Base-by-base conservation (phyloP, 1,140 invertebrate species). In the Grapholita molesta region DNA sequence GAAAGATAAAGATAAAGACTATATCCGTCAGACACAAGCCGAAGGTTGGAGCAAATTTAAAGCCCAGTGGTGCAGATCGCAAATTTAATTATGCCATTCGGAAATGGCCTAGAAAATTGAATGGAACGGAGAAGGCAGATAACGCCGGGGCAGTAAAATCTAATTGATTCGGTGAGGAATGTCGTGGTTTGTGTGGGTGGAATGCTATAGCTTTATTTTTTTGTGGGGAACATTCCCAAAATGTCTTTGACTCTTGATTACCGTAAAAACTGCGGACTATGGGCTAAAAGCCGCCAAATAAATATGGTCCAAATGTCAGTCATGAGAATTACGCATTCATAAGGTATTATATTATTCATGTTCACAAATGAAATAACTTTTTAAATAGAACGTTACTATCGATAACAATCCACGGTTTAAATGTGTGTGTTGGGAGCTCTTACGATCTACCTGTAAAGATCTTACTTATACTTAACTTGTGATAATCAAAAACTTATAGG, bases 101-200 rank as follows among this genome's bases (percentile, higher is more conserved):
- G 86, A 87, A 87, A 89, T 89, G 86, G 86, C 70, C 85, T 89
- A 84, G 85, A 87, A 89, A 89, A 89, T 89, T 87, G 84, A 86
- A 87, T 80, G 82, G 78, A 79, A 71, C 64, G 66, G 67, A 73
- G 71, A 69, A 70, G 57, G 70, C 38, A 71, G 71, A 80, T 75
- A 72, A 69, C 74, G 75, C 72, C 57, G 68, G 38, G 70, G 78
- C 77, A 38, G 75, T 80, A 86, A 86, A 82, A 84, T 77, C 82
- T 83, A 86, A 86, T 84, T 83, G 82, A 83, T 84, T 83, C 75
- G 68, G 70, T 68, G 74, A 80, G 73, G 74, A 80, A 80, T 75
- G 18, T 65, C 48, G 28, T 57, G 53, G 61, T 69, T 28, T 61
- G 24, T 42, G 53, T 42, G 38, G 25, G 11, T 11, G 53, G 15